Evolutionary conservation across 2,113 vertebrate species (phyloP).

Genomic region (Eulemur rufifrons): DNA sequence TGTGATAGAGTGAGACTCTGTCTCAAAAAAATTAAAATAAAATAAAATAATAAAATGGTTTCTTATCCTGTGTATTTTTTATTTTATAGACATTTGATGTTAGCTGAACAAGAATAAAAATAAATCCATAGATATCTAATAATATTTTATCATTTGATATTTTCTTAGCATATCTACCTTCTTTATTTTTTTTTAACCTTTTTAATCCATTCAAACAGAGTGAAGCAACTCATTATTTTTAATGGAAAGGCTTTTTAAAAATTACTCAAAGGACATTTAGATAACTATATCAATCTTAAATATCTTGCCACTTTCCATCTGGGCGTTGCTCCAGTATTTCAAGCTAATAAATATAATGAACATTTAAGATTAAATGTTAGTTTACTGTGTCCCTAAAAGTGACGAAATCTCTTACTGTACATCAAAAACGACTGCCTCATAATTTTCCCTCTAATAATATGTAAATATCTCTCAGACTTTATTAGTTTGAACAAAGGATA

Average conservation of each 20-base stretch:
- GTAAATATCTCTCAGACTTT: not conserved
- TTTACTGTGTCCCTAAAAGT: not conserved
- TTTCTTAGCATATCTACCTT: constrained; percentile 30
- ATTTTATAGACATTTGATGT: not conserved
- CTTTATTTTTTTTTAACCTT: constrained; percentile 13
- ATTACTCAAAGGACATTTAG: constrained; percentile 70
- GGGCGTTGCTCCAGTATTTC: constrained; percentile 73
- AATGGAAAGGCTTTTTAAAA: constrained; percentile 57
- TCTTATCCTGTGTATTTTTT: not conserved
- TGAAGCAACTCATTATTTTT: constrained; percentile 67
- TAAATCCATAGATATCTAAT: not conserved
- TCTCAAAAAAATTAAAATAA: no score
- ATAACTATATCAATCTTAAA: constrained; percentile 71
- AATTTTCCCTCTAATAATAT: constrained; percentile 1
- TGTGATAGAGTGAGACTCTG: no score
- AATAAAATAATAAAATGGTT: not conserved
- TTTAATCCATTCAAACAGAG: constrained; percentile 60
- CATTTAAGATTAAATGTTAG: constrained; percentile 66
- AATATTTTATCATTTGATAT: constrained; percentile 12
- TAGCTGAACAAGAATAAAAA: not conserved
- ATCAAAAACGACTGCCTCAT: not conserved
- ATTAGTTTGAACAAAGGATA: not conserved
- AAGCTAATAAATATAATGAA: constrained; percentile 70
- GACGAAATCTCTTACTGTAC: not conserved
- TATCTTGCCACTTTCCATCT: constrained; percentile 67